These are phyloP conservation scores for Staurois parvus DNA, from an alignment of 2,797 vertebrate species.

Conservation along the genomic window DNA sequence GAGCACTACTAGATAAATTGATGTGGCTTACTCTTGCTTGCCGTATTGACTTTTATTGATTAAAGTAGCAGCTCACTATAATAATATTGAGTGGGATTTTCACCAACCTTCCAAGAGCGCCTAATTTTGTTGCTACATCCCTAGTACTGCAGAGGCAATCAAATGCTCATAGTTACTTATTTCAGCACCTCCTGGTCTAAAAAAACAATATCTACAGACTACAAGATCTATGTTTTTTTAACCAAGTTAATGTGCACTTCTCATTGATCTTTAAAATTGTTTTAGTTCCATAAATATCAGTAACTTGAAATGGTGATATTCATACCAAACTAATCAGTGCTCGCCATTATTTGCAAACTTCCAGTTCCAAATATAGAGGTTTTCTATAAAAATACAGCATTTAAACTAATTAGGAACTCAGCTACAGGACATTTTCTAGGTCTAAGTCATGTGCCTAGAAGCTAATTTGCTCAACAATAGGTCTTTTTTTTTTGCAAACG, in stretches of 20 bases:
- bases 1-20: no score
- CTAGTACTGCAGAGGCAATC: no score
- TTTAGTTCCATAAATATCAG: neutral
- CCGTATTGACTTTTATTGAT: no score
- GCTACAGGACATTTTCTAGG: constrained; percentile 20
- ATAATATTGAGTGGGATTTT: no score
- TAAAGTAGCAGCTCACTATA: no score
- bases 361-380: neutral
- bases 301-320: neutral
- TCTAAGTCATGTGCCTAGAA: neutral
- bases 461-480: constrained; percentile 21
- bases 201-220: no score
- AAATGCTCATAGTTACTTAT: no score
- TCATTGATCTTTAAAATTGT: neutral
- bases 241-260: neutral
- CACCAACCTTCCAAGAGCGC: no score
- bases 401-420: constrained; percentile 12
- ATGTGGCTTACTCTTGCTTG: no score
- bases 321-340: neutral
- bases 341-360: neutral
- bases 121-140: no score
- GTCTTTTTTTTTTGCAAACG: neutral
- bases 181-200: no score
- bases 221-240: no score
- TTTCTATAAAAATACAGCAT: constrained; percentile 3